phyloP scores from a whole-genome alignment of 2,888 invertebrate genomes.

The Lasioglossum malachurum region DNA sequence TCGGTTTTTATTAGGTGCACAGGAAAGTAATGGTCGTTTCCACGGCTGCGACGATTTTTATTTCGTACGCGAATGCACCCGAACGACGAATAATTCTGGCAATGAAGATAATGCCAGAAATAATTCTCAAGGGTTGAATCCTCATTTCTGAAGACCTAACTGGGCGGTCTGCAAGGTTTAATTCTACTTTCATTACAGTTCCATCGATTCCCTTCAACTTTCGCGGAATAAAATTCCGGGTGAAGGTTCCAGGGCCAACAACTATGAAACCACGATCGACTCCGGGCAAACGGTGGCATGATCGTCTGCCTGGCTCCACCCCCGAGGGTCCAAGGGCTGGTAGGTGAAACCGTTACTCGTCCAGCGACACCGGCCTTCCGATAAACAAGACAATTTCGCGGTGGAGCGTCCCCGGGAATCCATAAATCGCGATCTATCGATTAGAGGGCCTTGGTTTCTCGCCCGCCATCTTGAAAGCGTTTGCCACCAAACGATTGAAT shows the following conservation, averaged over 20 bases:
- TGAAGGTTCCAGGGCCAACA: neutral
- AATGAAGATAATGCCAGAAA: neutral
- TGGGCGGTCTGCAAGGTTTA: neutral
- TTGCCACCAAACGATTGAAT: conserved; percentile 83
- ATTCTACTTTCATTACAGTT: neutral
- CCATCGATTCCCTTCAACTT: neutral
- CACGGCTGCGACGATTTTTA: neutral
- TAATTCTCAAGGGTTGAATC: neutral
- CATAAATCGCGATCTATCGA: conserved; percentile 79
- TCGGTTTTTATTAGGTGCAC: neutral
- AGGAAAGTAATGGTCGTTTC: conserved; percentile 5
- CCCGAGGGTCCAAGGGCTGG: neutral
- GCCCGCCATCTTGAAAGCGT: conserved; percentile 76
- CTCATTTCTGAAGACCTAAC: neutral
- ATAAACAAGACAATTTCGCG: conserved; percentile 84
- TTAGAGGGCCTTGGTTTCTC: conserved; percentile 45
- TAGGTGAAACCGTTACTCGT: conserved; percentile 25
- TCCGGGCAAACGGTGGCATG: neutral
- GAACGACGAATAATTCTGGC: neutral
- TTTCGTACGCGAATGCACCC: neutral
- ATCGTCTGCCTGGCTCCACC: neutral
- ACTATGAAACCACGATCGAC: neutral
- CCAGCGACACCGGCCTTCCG: conserved; percentile 56
- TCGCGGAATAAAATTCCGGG: neutral
- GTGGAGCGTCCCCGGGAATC: conserved; percentile 82